A percentile compares a stretch with the other conserved stretches of the same genome.
Evolutionary conservation across 1,140 invertebrate species (phyloP).

Genomic region (Drosophila melanogaster): DNA sequence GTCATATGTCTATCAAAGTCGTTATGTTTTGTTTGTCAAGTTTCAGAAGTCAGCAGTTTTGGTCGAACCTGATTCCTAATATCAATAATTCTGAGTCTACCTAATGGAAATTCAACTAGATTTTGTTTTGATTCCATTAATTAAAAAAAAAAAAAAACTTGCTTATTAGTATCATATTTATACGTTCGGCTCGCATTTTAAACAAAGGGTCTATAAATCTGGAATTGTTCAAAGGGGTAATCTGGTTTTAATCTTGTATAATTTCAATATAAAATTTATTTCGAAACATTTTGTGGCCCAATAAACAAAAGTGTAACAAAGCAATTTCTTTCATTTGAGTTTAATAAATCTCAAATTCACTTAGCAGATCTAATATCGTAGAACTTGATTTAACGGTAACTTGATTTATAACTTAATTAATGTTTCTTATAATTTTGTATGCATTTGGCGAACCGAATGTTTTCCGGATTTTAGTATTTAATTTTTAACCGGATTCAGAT

Average conservation of each 20-base stretch:
- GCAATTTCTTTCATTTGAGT: background rate
- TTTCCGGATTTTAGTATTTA: too few relatives aligned
- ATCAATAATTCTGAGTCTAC: constrained; percentile 27
- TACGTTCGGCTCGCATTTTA: constrained; percentile 4
- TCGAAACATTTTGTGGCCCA: background rate
- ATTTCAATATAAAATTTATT: background rate
- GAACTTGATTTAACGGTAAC: background rate
- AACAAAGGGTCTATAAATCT: background rate
- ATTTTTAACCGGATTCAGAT: too few relatives aligned
- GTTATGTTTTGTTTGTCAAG: constrained; percentile 27
- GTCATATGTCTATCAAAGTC: constrained; percentile 52
- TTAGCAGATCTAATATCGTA: background rate
- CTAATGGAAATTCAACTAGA: constrained; percentile 18
- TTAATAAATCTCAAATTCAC: background rate
- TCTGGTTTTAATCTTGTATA: background rate
- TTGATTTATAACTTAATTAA: too few relatives aligned
- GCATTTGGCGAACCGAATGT: too few relatives aligned
- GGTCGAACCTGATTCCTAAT: constrained; percentile 46
- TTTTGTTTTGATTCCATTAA: constrained; percentile 27
- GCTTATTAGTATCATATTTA: constrained; percentile 20
- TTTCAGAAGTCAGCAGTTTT: constrained; percentile 14
- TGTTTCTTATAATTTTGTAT: too few relatives aligned
- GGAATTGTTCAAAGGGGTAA: background rate
- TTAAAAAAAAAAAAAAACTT: background rate
- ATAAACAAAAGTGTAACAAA: background rate